Evolutionary conservation across 2,888 invertebrate genomes (phyloP).

Genomic region (Drosophila nigricruria): DNA sequence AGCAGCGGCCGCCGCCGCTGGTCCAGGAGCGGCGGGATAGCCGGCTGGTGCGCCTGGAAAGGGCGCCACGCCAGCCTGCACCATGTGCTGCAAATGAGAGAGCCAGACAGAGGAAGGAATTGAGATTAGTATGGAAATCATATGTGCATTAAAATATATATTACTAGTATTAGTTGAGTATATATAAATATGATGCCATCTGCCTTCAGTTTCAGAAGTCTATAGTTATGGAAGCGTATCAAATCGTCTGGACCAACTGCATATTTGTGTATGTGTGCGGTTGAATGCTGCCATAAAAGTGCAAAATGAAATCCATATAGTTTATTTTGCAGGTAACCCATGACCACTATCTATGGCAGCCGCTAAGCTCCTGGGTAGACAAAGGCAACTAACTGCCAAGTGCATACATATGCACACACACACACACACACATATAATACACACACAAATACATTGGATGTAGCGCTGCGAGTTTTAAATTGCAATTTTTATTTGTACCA

Average conservation of each 20-base stretch:
- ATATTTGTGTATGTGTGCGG: conserved; percentile 12
- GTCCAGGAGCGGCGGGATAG: conserved; percentile 83
- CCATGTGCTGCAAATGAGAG: conserved; percentile 83
- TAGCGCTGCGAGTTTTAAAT: conserved; percentile 59
- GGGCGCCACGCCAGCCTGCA: conserved; percentile 85
- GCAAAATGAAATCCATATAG: conserved; percentile 71
- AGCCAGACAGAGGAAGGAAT: conserved; percentile 13
- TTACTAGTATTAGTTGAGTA: conserved; percentile 20
- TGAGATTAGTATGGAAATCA: conserved; percentile 61
- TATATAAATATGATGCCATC: background rate
- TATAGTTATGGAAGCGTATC: conserved; percentile 18
- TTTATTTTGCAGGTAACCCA: conserved; percentile 69
- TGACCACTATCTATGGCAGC: conserved; percentile 52
- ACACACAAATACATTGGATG: conserved; percentile 22
- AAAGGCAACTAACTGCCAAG: conserved; percentile 48
- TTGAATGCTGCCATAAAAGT: conserved; percentile 60
- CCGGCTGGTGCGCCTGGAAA: conserved; percentile 85
- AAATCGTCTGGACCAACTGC: background rate
- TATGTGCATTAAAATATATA: conserved; percentile 25
- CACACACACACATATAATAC: conserved; percentile 19
- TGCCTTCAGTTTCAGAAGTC: background rate
- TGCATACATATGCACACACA: conserved; percentile 9
- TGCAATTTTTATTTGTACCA: conserved; percentile 78
- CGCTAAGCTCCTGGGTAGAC: conserved; percentile 64
- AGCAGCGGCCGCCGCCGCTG: conserved; percentile 79